Percentiles rank a stretch among this genome's conserved stretches.
phyloP scores from a whole-genome alignment of 2,797 vertebrate genomes.

The Etheostoma nigrum region DNA sequence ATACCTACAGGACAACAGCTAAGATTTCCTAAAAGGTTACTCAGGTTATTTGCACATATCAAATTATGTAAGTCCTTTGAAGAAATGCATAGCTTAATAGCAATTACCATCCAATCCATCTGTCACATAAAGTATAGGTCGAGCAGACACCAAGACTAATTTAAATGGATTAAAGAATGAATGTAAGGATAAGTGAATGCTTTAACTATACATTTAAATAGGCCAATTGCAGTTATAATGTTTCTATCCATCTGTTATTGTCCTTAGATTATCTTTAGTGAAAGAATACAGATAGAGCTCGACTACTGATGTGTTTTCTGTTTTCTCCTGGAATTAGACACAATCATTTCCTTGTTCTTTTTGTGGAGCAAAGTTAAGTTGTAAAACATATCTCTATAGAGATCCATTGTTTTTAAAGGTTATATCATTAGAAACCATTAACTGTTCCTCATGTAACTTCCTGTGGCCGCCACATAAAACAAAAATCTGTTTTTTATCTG shows the following conservation, averaged over 20 bases:
- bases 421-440: not conserved
- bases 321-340: not conserved
- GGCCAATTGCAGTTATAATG: not conserved
- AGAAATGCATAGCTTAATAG: slow-evolving; percentile 26
- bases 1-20: not conserved
- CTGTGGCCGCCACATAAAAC: slow-evolving; percentile 9
- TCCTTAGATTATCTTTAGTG: not conserved
- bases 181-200: not conserved
- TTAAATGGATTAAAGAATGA: slow-evolving; percentile 6
- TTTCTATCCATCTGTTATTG: not conserved
- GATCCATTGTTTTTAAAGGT: slow-evolving; percentile 22
- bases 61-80: not conserved
- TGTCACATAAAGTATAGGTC: not conserved
- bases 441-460: not conserved
- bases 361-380: not conserved
- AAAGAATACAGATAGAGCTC: not conserved
- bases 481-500: not conserved
- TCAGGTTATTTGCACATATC: not conserved
- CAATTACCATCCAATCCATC: slow-evolving; percentile 4
- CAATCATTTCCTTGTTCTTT: not conserved
- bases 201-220: too few species aligned
- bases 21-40: slow-evolving; percentile 8
- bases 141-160: too few species aligned
- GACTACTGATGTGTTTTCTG: not conserved
- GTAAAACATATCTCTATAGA: not conserved